Percentiles rank a stretch among this genome's conserved stretches.
Conservation (phyloP, 2,888 invertebrate species). For the Drosophila siamana region DNA sequence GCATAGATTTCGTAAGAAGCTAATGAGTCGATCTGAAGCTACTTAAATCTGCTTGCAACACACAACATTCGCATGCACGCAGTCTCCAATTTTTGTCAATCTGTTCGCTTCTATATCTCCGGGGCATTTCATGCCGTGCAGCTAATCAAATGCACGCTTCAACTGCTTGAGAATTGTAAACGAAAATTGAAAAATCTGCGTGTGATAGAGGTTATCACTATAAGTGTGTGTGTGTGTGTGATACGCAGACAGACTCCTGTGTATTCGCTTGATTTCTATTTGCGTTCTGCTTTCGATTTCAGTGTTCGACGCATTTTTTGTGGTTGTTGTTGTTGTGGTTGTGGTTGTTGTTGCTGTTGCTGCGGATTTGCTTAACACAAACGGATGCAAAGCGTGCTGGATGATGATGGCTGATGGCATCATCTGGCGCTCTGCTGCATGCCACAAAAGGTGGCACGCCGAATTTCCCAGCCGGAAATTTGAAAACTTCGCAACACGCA, state of each 20-base stretch:
- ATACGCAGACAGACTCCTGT: too few species aligned
- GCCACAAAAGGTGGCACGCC: conserved; percentile 15
- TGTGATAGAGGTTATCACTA: background rate
- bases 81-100: too few species aligned
- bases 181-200: background rate
- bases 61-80: too few species aligned
- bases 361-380: background rate
- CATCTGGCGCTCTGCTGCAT: background rate
- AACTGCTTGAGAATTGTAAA: conserved; percentile 36
- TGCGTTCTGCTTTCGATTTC: background rate
- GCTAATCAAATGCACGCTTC: conserved; percentile 5
- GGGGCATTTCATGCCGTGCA: background rate
- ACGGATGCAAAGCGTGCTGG: conserved; percentile 2
- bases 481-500: conserved; percentile 39
- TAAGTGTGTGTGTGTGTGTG: conserved; percentile 1
- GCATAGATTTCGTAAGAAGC: too few species aligned
- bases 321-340: background rate
- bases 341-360: background rate
- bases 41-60: too few species aligned
- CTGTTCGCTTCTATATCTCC: background rate
- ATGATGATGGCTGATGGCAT: conserved; percentile 7
- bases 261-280: conserved; percentile 3
- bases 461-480: conserved; percentile 58
- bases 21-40: too few species aligned
- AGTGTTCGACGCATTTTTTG: background rate